Conservation (phyloP, 2,888 invertebrate genomes). For the Scotopteryx bipunctaria region DNA sequence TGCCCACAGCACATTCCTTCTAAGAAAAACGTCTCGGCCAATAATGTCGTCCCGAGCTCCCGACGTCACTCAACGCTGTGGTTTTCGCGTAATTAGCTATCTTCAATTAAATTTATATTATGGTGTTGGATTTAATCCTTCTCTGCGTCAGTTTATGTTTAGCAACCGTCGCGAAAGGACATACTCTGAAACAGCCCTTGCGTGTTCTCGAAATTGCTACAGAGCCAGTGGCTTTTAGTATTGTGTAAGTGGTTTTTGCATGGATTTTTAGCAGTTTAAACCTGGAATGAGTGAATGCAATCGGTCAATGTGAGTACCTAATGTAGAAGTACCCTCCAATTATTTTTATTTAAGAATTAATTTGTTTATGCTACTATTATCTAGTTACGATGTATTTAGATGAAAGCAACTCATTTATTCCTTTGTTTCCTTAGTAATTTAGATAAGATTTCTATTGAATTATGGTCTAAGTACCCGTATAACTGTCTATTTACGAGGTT, state of each 20-base stretch:
- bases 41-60: constrained; percentile 46
- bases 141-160: constrained; percentile 57
- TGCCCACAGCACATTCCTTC: constrained; percentile 44
- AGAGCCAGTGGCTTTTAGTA: neutral
- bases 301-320: constrained; percentile 28
- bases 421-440: constrained; percentile 32
- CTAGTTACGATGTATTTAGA: too few species aligned
- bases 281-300: constrained; percentile 14
- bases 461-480: constrained; percentile 42
- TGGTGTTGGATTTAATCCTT: constrained; percentile 61
- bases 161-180: constrained; percentile 41
- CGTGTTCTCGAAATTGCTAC: constrained; percentile 13
- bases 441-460: constrained; percentile 31
- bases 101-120: constrained; percentile 72
- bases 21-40: constrained; percentile 48
- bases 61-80: constrained; percentile 63
- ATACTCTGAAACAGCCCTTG: constrained; percentile 8
- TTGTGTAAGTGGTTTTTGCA: constrained; percentile 9
- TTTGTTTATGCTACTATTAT: neutral
- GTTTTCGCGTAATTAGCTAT: constrained; percentile 71
- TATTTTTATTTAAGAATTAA: neutral
- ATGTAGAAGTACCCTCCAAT: constrained; percentile 9
- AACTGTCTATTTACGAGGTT: constrained; percentile 25
- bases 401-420: constrained; percentile 27
- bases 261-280: neutral